Evolutionary conservation across 2,113 vertebrate species (phyloP), one percentile per base, ranked within the genome.

Genomic region (Erythrolamprus reginae): DNA sequence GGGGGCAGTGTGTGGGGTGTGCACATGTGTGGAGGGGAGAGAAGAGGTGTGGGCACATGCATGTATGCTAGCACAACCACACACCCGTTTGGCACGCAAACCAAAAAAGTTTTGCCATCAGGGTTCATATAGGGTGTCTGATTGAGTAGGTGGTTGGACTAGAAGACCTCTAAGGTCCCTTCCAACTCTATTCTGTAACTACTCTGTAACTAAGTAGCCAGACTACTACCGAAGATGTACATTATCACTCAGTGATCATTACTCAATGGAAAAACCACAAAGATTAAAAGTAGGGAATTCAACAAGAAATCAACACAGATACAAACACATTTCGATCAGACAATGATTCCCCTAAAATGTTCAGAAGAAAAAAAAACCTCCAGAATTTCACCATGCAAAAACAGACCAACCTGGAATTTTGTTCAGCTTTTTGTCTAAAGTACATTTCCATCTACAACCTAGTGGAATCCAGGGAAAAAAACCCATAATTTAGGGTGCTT

Each of bases 271-370:
- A 94, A 92, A 91, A 95, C n/a, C 6, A 8, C 3, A 21, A 88
- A 53, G 87, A 93, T 95, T 89, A 94, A 93, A 96, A 95, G 90
- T 77, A 82, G 86, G 84, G 83, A 90, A 86, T 94, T 93, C 92
- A 89, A 42, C 28, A 91, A 89, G 92, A 83, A 94, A 94, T 90
- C 88, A 91, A 88, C 47, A 58, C 8, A 17, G 82, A 90, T 23
- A 61, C 45, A 45, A 45, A 33, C 10, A 45, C 3, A 56, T 28
- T 55, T 84, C 26, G 52, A 4, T 61, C 92, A 86, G 92, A 92
- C 89, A 5, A 87, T 19, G 7, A 33, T n/a, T 85, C 50, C 17
- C 3, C 33, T 85, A 8, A 52, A 1, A 26, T 84, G n/a, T 28
- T 86, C 51, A 4, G 26, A 33, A 86, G 28, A 3, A 33, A 17